Evolutionary conservation across 2,888 invertebrate species (phyloP), one percentile per base, ranked within the genome.

Genomic region (Ichneumoninae sp.): DNA sequence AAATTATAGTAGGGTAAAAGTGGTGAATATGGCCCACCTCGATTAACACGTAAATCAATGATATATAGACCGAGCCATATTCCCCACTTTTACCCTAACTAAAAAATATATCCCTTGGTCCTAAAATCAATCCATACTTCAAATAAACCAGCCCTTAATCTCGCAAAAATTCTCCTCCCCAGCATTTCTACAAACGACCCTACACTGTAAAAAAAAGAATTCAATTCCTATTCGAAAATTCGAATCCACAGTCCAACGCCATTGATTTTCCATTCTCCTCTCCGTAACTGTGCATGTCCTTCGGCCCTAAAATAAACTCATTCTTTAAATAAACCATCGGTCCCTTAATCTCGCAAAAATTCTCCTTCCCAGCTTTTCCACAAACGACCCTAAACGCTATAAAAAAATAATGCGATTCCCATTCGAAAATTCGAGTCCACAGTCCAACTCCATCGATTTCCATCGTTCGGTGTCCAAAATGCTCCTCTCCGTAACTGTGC

Each of bases 191-290:
- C 3, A 50, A 50, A 50, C 13, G n/a, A 50, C n/a, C n/a, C 65
- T 7, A 19, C n/a, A 10, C 30, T 36, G 8, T 4, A n/a, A 7
- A 36, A 36, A 36, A 36, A 36, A 36, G 0, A 36, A 8, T 8
- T 36, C 8, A 8, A 36, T 7, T 36, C 1, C 0, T 30, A 30
- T 26, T 8, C 33, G n/a, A n/a, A 65, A 73, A 73, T 50, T 65
- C 65, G 74, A 47, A 47, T 63, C 57, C 3, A 40, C 22, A 1
- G 3, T 60, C 2, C 13, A 50, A 88, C 89, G 83, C 73, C 88
- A 89, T 89, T 89, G 89, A 89, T n/a, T n/a, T n/a, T n/a, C n/a
- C n/a, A n/a, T 87, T 87, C 87, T 68, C 73, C 86, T 80, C 47
- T 85, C 76, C 77, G 82, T 22, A 22, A 22, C 22, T 22, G 22